Evolutionary conservation across 1,140 invertebrate species (phyloP).

Genomic region (Drosophila nasuta): DNA sequence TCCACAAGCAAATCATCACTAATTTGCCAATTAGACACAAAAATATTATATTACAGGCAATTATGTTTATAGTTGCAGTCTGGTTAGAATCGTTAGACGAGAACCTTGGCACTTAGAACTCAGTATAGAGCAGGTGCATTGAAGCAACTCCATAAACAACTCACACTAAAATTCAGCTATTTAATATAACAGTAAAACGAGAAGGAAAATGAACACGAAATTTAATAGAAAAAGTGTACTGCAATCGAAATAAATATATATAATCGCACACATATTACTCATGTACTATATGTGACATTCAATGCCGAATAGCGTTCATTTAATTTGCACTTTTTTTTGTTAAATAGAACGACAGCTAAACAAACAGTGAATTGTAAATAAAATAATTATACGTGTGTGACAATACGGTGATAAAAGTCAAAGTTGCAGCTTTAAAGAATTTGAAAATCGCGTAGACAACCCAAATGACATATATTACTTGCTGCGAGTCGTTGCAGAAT

Average conservation of each 20-base stretch:
- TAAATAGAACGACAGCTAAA: conserved; percentile 18
- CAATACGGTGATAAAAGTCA: conserved; percentile 6
- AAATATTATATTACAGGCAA: conserved; percentile 8
- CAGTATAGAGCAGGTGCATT: background rate
- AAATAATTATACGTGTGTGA: conserved; percentile 12
- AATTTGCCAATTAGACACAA: conserved; percentile 17
- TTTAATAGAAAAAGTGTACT: conserved; percentile 12
- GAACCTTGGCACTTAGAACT: conserved; percentile 29
- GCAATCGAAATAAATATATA: conserved; percentile 14
- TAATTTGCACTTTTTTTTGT: conserved; percentile 20
- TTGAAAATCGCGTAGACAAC: background rate
- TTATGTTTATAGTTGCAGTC: conserved; percentile 23
- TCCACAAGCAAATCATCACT: background rate
- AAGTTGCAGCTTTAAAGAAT: background rate
- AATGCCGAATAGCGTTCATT: conserved; percentile 22
- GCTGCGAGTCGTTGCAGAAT: background rate
- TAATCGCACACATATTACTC: background rate
- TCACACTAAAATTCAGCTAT: conserved; percentile 7
- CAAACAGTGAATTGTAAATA: conserved; percentile 3
- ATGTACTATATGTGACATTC: conserved; percentile 2
- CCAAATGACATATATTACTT: background rate
- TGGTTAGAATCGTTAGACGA: background rate
- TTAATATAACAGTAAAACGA: conserved; percentile 22
- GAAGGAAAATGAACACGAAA: conserved; percentile 11
- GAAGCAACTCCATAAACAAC: background rate